These are phyloP conservation scores for Drosophila triauraria DNA, from an alignment of 1,140 invertebrate species.

Conservation along the genomic window DNA sequence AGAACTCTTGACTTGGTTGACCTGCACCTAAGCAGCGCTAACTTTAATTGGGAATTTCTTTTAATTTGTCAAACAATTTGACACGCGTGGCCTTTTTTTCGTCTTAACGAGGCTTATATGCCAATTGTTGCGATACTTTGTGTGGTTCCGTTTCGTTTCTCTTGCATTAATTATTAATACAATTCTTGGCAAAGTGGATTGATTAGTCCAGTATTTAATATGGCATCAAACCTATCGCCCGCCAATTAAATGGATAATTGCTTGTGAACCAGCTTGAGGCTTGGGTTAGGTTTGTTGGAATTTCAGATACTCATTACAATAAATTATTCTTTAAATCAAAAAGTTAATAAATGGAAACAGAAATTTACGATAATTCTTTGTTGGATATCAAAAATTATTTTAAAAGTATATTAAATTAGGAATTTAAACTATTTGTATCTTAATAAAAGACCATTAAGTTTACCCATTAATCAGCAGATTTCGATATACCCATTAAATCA, in stretches of 20 bases:
- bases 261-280: neutral
- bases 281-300: neutral
- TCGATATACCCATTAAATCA: neutral
- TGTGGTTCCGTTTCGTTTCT: conserved; percentile 4
- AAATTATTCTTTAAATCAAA: no score
- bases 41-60: neutral
- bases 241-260: conserved; percentile 28
- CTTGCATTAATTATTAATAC: conserved; percentile 27
- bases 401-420: no score
- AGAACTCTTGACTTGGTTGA: neutral
- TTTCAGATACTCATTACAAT: neutral
- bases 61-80: conserved; percentile 9
- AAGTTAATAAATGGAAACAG: no score
- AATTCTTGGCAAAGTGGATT: conserved; percentile 1
- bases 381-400: no score
- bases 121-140: neutral
- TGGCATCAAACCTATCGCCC: conserved; percentile 25
- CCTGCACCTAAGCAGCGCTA: neutral
- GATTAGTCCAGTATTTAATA: conserved; percentile 15
- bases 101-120: neutral
- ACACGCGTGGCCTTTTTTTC: neutral
- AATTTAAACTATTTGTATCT: no score
- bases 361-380: no score
- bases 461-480: no score
- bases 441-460: no score